These are phyloP conservation scores for Beaufortia kweichowensis DNA, from an alignment of 2,113 vertebrate genomes.

Conservation along the genomic window DNA sequence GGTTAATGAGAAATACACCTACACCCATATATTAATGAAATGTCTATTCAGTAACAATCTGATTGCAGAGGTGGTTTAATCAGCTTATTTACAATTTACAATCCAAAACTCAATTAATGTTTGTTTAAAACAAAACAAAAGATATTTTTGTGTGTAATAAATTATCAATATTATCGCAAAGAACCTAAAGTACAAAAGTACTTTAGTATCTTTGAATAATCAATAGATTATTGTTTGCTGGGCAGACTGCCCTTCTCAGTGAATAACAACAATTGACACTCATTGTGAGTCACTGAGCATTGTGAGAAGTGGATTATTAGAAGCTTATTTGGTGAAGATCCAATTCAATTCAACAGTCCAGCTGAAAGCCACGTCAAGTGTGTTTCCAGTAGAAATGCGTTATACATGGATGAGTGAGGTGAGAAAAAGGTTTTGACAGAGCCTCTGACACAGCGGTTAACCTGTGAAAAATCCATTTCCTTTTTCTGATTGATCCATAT, in stretches of 20 bases:
- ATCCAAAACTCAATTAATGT: neutral
- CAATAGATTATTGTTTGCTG: conserved; percentile 5
- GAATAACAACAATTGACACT: neutral
- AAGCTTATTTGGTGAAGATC: conserved; percentile 15
- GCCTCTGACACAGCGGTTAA: neutral
- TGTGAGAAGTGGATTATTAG: neutral
- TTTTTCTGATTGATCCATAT: conserved; percentile 18
- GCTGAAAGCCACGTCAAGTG: neutral
- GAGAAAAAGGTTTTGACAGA: conserved; percentile 20
- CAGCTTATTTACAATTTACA: neutral
- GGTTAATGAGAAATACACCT: no score
- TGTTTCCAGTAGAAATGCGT: conserved; percentile 9
- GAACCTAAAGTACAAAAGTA: neutral
- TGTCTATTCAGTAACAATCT: neutral
- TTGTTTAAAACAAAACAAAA: conserved; percentile 4
- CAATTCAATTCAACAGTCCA: conserved; percentile 8
- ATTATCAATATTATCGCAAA: neutral
- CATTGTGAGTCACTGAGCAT: neutral
- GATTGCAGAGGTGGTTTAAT: neutral
- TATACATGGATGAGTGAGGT: conserved; percentile 1
- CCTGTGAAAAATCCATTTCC: conserved; percentile 28
- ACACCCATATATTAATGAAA: neutral
- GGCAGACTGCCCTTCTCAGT: neutral
- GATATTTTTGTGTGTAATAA: conserved; percentile 9
- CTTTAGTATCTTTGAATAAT: neutral